Conservation (phyloP, 1,140 invertebrate species). For the Colletes latitarsis region DNA sequence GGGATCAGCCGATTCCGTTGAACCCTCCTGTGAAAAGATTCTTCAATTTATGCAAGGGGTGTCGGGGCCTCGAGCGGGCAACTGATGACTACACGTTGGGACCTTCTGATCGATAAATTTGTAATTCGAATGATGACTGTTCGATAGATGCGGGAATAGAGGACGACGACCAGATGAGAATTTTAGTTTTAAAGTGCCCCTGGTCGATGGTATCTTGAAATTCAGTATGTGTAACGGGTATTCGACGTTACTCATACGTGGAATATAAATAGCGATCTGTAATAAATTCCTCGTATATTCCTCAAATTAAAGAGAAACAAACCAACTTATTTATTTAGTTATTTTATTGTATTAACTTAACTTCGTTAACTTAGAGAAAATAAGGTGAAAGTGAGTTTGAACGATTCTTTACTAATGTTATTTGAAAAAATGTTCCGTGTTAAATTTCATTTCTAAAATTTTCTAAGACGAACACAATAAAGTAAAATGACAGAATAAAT, state of each 20-base stretch:
- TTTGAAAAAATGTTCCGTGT: too few relatives aligned
- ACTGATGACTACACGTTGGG: slow-evolving; percentile 17
- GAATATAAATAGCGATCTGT: slow-evolving; percentile 17
- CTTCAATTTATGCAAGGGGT: slow-evolving; percentile 39
- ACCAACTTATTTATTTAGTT: too few relatives aligned
- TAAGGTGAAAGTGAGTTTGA: too few relatives aligned
- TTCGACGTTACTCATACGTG: slow-evolving; percentile 11
- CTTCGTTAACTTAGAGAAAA: too few relatives aligned
- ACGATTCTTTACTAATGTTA: too few relatives aligned
- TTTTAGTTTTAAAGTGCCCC: background rate
- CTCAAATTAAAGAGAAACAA: too few relatives aligned
- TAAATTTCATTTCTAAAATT: too few relatives aligned
- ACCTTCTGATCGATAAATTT: slow-evolving; percentile 27
- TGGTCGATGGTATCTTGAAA: slow-evolving; percentile 9
- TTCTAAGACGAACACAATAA: too few relatives aligned
- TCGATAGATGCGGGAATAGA: slow-evolving; percentile 6
- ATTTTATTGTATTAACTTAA: too few relatives aligned
- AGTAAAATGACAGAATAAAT: too few relatives aligned
- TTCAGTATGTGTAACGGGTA: background rate
- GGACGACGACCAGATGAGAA: background rate
- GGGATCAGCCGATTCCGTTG: slow-evolving; percentile 49
- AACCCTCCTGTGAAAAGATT: background rate
- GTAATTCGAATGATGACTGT: slow-evolving; percentile 34
- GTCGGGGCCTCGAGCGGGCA: slow-evolving; percentile 18
- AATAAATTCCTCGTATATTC: too few relatives aligned